Percentiles rank a stretch among this genome's conserved stretches.
These are phyloP conservation scores for Nephila pilipes DNA, from an alignment of 1,140 invertebrate species.

Conservation along the genomic window DNA sequence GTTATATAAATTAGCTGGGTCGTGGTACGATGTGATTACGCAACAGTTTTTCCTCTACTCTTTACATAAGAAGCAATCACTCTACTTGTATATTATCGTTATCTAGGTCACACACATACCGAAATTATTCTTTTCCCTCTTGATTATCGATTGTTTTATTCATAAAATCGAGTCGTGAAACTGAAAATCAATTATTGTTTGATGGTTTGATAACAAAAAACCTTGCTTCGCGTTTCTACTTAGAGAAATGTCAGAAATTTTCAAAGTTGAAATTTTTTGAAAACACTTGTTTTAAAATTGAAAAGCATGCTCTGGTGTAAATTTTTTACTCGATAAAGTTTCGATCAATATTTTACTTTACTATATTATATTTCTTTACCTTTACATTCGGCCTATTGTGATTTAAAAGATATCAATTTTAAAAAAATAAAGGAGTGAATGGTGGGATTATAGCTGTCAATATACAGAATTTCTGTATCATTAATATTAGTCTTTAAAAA, in stretches of 20 bases:
- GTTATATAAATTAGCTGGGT: conserved; percentile 22
- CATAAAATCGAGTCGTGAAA: not conserved
- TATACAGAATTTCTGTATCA: no score
- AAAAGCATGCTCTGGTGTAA: no score
- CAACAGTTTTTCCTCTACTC: not conserved
- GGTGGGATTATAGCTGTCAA: no score
- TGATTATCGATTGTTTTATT: conserved; percentile 4
- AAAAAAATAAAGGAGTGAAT: no score
- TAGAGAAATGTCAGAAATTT: not conserved
- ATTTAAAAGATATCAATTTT: no score
- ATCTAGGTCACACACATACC: not conserved
- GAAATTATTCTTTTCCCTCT: not conserved
- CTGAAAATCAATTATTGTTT: not conserved
- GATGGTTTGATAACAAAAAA: not conserved
- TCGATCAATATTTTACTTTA: no score
- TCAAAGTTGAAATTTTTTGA: no score
- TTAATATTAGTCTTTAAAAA: no score
- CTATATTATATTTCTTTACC: no score
- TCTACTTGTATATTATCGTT: conserved; percentile 6
- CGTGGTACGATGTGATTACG: not conserved
- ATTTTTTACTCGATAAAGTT: no score
- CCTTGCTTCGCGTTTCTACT: not conserved
- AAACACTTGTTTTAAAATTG: no score
- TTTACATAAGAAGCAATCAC: conserved; percentile 1
- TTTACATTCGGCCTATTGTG: no score